Percentiles rank a stretch among this genome's conserved stretches.
Evolutionary conservation across 1,140 invertebrate genomes (phyloP).

Genomic region (Dolichoris vasculosae): DNA sequence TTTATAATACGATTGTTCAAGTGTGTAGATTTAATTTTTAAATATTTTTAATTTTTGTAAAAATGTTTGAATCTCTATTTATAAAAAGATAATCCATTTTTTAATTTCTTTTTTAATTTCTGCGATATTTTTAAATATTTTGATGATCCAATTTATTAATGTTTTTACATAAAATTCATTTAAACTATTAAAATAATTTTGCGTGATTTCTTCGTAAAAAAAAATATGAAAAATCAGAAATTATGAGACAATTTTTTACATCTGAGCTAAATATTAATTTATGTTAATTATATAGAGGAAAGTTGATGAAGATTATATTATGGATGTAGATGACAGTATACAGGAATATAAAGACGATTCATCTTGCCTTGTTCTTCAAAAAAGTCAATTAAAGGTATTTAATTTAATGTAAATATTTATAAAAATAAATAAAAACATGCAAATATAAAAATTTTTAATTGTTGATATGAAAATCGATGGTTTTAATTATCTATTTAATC

Average conservation of each 20-base stretch:
- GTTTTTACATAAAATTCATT: too few relatives aligned
- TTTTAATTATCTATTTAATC: too few relatives aligned
- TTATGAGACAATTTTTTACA: not conserved
- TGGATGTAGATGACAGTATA: constrained; percentile 19
- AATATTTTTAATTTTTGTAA: not conserved
- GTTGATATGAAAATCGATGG: too few relatives aligned
- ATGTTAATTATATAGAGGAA: not conserved
- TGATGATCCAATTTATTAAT: too few relatives aligned
- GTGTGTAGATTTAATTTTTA: not conserved
- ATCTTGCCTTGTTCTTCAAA: not conserved
- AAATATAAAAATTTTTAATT: too few relatives aligned
- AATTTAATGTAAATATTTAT: too few relatives aligned
- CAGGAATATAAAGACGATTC: not conserved
- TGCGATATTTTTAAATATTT: too few relatives aligned
- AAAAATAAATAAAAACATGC: too few relatives aligned
- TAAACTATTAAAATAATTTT: too few relatives aligned
- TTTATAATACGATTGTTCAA: not conserved
- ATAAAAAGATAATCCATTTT: too few relatives aligned
- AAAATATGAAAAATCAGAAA: not conserved
- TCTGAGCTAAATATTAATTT: not conserved
- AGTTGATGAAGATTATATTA: not conserved
- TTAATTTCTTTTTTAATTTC: not conserved
- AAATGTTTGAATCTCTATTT: not conserved
- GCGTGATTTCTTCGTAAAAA: too few relatives aligned
- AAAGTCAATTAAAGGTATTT: constrained; percentile 15